A percentile compares a stretch with the other conserved stretches of the same genome.
These are phyloP conservation scores for Arrhamphus sclerolepis DNA, from an alignment of 2,797 vertebrate species.

Conservation along the genomic window DNA sequence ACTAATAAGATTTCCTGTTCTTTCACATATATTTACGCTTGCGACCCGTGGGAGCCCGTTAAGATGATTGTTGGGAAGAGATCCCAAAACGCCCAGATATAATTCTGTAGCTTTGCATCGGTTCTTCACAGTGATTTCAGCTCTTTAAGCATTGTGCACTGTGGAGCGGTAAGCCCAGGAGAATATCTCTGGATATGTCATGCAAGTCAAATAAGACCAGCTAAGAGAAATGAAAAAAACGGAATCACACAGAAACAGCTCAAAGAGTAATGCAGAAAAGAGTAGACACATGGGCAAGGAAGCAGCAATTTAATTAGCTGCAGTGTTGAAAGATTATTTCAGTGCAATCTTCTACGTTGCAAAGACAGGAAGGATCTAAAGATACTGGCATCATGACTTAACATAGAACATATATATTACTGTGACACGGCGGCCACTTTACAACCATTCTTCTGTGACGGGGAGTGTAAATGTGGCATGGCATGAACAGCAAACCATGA, in stretches of 20 bases:
- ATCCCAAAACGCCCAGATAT: slow-evolving; percentile 47
- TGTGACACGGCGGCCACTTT: no score
- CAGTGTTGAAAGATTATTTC: background rate
- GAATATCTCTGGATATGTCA: slow-evolving; percentile 52
- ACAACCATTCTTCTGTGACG: no score
- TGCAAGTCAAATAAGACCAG: slow-evolving; percentile 53
- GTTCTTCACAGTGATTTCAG: slow-evolving; percentile 49
- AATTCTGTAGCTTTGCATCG: slow-evolving; percentile 50
- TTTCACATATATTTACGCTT: slow-evolving; percentile 12
- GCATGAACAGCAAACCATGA: no score
- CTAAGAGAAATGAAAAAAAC: background rate
- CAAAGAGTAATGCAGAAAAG: background rate
- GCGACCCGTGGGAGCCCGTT: slow-evolving; percentile 27
- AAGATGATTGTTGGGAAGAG: slow-evolving; percentile 39
- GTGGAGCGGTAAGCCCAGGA: slow-evolving; percentile 32
- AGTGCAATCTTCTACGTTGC: background rate
- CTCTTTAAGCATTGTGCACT: slow-evolving; percentile 47
- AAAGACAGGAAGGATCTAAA: no score
- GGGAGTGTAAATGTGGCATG: no score
- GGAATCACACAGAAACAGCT: slow-evolving; percentile 31
- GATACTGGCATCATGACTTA: no score
- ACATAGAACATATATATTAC: no score
- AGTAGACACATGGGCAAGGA: no score
- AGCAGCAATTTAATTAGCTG: background rate
- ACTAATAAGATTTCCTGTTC: slow-evolving; percentile 35